A percentile compares a stretch with the other conserved stretches of the same genome.
phyloP scores from a whole-genome alignment of 2,113 vertebrate genomes.

The Oreochromis niloticus region DNA sequence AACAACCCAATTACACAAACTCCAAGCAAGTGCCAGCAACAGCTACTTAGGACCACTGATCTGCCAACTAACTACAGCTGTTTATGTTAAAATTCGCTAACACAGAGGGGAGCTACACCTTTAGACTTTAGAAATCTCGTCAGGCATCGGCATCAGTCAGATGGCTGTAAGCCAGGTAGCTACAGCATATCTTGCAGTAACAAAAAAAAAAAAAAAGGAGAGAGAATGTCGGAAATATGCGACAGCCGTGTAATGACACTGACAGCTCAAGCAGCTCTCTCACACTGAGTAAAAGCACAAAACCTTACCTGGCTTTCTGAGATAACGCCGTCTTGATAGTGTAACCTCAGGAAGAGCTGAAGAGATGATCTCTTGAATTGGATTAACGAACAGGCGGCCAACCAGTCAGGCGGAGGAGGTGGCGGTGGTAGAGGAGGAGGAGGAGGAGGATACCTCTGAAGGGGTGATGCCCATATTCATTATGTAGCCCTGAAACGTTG shows the following conservation, averaged over 20 bases:
- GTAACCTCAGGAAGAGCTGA: conserved; percentile 24
- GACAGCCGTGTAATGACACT: not conserved
- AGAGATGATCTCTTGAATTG: conserved; percentile 61
- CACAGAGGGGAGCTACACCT: not conserved
- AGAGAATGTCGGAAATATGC: not conserved
- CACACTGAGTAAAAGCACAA: not conserved
- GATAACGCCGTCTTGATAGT: conserved; percentile 51
- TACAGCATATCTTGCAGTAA: not conserved
- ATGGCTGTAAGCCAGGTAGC: not conserved
- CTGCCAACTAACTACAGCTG: not conserved
- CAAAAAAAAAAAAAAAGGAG: not conserved
- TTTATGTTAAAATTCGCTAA: not conserved
- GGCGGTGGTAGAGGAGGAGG: not conserved
- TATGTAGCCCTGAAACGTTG: conserved; percentile 13
- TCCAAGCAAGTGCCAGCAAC: not conserved
- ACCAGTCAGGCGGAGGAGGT: conserved; percentile 19
- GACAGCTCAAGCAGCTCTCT: not conserved
- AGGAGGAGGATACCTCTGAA: conserved; percentile 16
- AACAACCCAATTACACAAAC: not conserved
- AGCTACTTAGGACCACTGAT: not conserved
- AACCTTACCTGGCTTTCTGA: conserved; percentile 55
- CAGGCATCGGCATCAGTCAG: not conserved
- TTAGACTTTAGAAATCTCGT: not conserved
- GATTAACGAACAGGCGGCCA: conserved; percentile 46
- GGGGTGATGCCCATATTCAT: conserved; percentile 46